Base-by-base conservation (phyloP, 2,113 vertebrate genomes). In the Macrotus californicus region DNA sequence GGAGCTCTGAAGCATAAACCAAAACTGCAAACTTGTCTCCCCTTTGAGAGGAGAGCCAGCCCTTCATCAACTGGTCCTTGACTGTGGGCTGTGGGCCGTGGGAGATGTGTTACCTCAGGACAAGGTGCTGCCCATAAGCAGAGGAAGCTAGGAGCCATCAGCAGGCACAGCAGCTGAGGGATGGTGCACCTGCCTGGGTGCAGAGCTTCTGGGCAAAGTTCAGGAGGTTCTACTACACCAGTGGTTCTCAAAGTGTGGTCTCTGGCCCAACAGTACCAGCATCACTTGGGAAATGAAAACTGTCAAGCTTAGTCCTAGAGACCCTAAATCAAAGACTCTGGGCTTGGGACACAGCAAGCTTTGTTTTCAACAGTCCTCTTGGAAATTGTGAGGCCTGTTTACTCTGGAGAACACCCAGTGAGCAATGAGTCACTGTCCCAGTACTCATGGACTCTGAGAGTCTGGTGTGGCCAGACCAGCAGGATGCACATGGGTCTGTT, bases 161-260 rank as follows among this genome's bases (percentile, higher is more conserved):
- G 70, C 22, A 16, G 84, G 34, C 48, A 12, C 10, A 70, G 79
- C 13, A 36, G 84, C 56, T 8, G 39, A 85, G 59, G 59, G 48
- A 13, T 24, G 5, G 14, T 21, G 16, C 2, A 1, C 31, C 56
- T 2, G 24, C 16, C 3, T 7, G 26, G 43, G 22, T 29, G 8
- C n/a, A 18, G 21, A 41, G 41, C 24, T 11, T 29, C 64, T 72
- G 52, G 64, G 83, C 79, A 64, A 43, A 26, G 34, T 2, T 6
- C 34, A 36, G 7, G 24, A 29, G 34, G 7, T 73, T 89, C 9
- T 26, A 16, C 29, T n/a, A 13, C 13, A 67, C 50, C 22, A 16
- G 67, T 7, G 16, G 11, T 22, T 93, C 61, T 69, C 19, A 11
- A 54, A 43, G 29, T 10, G 10, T 46, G 24, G 15, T n/a, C 64